These are phyloP conservation scores for Bufotes viridis DNA, from an alignment of 2,797 vertebrate genomes.

Conservation along the genomic window DNA sequence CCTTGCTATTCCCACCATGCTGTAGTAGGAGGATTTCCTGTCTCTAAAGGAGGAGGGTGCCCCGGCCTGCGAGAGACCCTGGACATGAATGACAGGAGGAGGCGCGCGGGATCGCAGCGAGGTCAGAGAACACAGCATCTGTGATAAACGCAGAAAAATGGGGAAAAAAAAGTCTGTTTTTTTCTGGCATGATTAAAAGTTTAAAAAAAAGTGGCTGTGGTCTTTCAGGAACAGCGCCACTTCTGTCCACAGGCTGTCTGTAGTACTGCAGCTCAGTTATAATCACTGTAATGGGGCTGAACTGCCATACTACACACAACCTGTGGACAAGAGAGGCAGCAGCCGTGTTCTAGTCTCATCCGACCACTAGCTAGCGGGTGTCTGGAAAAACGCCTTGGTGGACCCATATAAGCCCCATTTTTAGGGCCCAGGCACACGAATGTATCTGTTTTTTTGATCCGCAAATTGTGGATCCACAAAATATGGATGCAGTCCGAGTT, in stretches of 20 bases:
- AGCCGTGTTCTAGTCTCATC: not conserved
- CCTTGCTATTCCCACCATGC: constrained; percentile 55
- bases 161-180: no score
- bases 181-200: not conserved
- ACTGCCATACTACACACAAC: not conserved
- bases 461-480: no score
- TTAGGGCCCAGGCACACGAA: no score
- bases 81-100: constrained; percentile 6
- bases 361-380: no score
- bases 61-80: not conserved
- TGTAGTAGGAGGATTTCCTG: constrained; percentile 56
- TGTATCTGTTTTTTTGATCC: no score
- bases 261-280: no score
- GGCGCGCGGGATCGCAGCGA: not conserved
- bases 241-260: not conserved
- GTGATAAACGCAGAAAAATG: not conserved
- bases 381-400: no score
- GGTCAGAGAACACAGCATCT: not conserved
- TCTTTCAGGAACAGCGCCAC: not conserved
- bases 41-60: constrained; percentile 23
- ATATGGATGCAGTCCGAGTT: no score
- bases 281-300: not conserved
- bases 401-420: no score
- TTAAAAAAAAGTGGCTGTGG: not conserved
- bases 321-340: not conserved